Evolutionary conservation across 1,140 invertebrate genomes (phyloP).

Genomic region (Pseudomyrmex pallidus): DNA sequence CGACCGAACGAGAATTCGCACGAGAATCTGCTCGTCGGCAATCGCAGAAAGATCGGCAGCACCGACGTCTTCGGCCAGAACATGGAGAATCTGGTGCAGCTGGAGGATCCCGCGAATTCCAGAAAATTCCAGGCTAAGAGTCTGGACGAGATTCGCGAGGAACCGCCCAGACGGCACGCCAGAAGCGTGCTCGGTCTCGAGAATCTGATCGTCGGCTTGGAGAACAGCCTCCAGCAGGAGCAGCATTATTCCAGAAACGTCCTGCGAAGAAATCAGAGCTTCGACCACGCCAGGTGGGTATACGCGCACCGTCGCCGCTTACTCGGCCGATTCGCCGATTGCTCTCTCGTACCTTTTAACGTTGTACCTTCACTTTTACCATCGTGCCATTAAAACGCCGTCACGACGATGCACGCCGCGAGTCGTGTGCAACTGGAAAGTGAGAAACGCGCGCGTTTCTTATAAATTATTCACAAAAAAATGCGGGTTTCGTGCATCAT

Average conservation of each 20-base stretch:
- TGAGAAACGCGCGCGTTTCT: slow-evolving; percentile 51
- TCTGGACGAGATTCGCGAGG: slow-evolving; percentile 80
- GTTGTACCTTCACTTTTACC: slow-evolving; percentile 56
- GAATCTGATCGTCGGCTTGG: slow-evolving; percentile 61
- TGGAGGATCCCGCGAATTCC: slow-evolving; percentile 72
- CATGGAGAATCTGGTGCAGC: slow-evolving; percentile 80
- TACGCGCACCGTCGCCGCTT: slow-evolving; percentile 10
- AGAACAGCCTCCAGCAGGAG: slow-evolving; percentile 41
- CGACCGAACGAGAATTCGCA: slow-evolving; percentile 55
- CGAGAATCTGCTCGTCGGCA: slow-evolving; percentile 39
- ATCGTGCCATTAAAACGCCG: slow-evolving; percentile 49
- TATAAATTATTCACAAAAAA: slow-evolving; percentile 55
- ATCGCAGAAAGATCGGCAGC: slow-evolving; percentile 76
- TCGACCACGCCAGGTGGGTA: slow-evolving; percentile 76
- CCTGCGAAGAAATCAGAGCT: slow-evolving; percentile 81
- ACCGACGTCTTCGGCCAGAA: slow-evolving; percentile 81
- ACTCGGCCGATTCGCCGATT: not conserved
- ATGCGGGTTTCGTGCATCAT: slow-evolving; percentile 30
- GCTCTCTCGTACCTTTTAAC: slow-evolving; percentile 25
- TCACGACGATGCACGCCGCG: slow-evolving; percentile 14
- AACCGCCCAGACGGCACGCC: slow-evolving; percentile 70
- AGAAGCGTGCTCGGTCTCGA: slow-evolving; percentile 73
- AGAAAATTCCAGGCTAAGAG: slow-evolving; percentile 76
- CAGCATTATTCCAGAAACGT: slow-evolving; percentile 66
- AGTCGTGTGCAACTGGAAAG: slow-evolving; percentile 50